phyloP scores from a whole-genome alignment of 2,113 vertebrate genomes.

The Ptyas mucosa region DNA sequence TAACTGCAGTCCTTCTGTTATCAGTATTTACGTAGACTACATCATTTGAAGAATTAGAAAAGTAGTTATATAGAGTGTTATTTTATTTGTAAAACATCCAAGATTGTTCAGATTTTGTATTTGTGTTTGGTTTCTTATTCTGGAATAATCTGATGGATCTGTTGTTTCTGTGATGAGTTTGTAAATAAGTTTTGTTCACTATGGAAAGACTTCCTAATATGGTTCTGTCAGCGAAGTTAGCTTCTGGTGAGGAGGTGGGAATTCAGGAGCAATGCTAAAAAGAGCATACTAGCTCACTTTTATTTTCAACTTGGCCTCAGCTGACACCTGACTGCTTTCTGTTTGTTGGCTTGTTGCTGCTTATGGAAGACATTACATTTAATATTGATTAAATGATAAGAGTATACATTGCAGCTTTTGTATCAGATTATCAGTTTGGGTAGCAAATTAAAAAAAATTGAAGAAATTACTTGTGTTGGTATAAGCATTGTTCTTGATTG shows the following conservation, averaged over 20 bases:
- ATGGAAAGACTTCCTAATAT: neutral
- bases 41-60: neutral
- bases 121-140: neutral
- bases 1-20: neutral
- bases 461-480: conserved; percentile 5
- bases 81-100: neutral
- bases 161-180: neutral
- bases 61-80: neutral
- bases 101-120: neutral
- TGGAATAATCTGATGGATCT: neutral
- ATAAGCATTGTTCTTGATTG: conserved; percentile 20
- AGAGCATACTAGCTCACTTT: neutral
- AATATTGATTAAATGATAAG: conserved; percentile 21
- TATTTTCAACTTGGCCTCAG: neutral
- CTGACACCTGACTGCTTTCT: neutral
- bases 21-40: neutral
- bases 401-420: conserved; percentile 11
- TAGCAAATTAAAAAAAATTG: conserved; percentile 6
- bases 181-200: neutral
- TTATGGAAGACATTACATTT: neutral
- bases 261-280: conserved; percentile 19
- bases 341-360: neutral
- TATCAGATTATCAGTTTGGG: neutral
- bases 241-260: neutral
- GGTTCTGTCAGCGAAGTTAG: neutral